These are phyloP conservation scores for Atherinomorus stipes DNA, from an alignment of 2,113 vertebrate species.

Conservation along the genomic window DNA sequence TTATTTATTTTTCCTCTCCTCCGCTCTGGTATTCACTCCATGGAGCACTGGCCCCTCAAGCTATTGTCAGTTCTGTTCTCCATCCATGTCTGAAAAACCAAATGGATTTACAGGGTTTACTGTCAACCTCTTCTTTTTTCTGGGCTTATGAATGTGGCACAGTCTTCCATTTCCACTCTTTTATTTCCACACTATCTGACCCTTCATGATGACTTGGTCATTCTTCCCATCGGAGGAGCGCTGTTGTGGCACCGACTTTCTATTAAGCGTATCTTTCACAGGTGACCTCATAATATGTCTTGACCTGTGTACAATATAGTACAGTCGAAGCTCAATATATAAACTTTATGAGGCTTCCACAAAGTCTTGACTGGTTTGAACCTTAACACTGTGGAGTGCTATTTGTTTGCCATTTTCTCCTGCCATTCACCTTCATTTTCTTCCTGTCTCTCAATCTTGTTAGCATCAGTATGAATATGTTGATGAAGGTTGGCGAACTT, in stretches of 20 bases:
- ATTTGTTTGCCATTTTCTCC: background rate
- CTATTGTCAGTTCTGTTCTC: conserved; percentile 84
- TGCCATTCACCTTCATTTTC: background rate
- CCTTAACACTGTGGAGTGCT: background rate
- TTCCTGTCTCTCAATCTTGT: background rate
- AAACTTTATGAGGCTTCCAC: conserved; percentile 32
- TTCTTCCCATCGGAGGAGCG: conserved; percentile 49
- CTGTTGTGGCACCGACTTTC: conserved; percentile 21
- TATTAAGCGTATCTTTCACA: conserved; percentile 45
- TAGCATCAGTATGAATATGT: background rate
- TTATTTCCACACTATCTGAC: conserved; percentile 62
- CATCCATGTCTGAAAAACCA: conserved; percentile 81
- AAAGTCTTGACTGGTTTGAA: background rate
- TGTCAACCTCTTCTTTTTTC: conserved; percentile 73
- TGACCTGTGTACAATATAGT: conserved; percentile 25
- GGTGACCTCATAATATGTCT: conserved; percentile 18
- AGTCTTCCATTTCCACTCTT: conserved; percentile 54
- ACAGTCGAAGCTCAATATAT: conserved; percentile 16
- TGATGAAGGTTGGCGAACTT: background rate
- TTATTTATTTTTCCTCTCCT: conserved; percentile 76
- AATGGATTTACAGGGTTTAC: conserved; percentile 83
- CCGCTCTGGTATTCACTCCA: conserved; percentile 80
- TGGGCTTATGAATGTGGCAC: conserved; percentile 46
- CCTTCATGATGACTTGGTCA: conserved; percentile 64
- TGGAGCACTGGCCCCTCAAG: conserved; percentile 80